Evolutionary conservation across 53 echinoderm and acorn worm genomes (phyloP).

Genomic region (Crossaster papposus): DNA sequence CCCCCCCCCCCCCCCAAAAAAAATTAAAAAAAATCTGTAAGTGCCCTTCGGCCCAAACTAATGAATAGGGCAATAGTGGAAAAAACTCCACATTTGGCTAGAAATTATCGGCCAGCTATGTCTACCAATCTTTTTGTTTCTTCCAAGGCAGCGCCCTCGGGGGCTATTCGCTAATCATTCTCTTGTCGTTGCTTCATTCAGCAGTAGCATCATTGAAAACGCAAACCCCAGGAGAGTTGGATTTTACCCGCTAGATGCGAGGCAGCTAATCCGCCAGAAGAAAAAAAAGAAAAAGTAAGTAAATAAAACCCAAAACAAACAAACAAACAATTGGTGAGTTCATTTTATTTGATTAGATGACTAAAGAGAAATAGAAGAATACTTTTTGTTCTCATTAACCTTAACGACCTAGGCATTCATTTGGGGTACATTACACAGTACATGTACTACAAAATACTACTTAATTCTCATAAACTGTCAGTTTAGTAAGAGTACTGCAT

Average conservation of each 20-base stretch:
- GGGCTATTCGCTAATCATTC: conserved; percentile 41
- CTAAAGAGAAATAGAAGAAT: background rate
- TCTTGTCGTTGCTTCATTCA: conserved; percentile 41
- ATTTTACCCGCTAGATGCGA: conserved; percentile 1
- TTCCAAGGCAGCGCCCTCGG: conserved; percentile 8
- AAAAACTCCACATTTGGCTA: conserved; percentile 25
- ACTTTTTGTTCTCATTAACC: no score
- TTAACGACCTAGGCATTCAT: no score
- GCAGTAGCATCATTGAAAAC: conserved; percentile 53
- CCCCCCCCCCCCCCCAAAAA: background rate
- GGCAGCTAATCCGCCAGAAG: no score
- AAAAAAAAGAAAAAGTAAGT: no score
- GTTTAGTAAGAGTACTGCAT: no score
- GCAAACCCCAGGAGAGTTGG: background rate
- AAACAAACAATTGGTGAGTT: no score
- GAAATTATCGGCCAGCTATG: conserved; percentile 21
- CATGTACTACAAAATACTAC: no score
- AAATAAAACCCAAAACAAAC: no score
- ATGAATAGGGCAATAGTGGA: conserved; percentile 35
- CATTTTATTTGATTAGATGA: background rate
- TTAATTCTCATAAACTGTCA: no score
- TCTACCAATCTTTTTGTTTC: conserved; percentile 29
- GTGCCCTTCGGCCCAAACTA: conserved; percentile 32
- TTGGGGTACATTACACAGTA: no score
- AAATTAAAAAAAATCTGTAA: background rate